These are phyloP conservation scores for Crossocerus cetratus DNA, from an alignment of 2,888 invertebrate species.

Conservation along the genomic window DNA sequence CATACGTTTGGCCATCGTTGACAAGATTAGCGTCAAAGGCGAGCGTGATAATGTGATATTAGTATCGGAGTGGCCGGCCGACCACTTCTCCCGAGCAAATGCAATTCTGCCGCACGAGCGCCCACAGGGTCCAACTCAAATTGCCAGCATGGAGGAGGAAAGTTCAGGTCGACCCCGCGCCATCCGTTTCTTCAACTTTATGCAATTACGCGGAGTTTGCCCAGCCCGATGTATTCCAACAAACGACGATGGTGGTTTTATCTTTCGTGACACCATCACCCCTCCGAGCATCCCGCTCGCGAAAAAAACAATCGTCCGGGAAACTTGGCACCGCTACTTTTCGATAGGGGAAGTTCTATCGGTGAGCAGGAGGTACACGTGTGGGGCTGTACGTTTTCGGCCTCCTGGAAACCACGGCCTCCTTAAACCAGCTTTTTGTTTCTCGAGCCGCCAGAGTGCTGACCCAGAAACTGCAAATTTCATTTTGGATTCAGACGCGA, in stretches of 20 bases:
- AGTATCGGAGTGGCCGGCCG: conserved; percentile 8
- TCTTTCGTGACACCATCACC: conserved; percentile 14
- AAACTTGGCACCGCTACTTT: neutral
- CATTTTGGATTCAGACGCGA: neutral
- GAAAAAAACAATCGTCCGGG: neutral
- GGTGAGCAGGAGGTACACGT: neutral
- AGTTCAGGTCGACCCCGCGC: conserved; percentile 32
- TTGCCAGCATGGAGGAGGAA: conserved; percentile 37
- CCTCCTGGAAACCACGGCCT: neutral
- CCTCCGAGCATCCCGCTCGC: neutral
- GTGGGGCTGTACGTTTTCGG: neutral
- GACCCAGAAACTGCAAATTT: conserved; percentile 6
- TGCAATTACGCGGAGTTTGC: conserved; percentile 54
- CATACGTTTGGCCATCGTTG: too few relatives aligned
- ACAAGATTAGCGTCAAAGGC: conserved; percentile 54
- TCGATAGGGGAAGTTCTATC: too few relatives aligned
- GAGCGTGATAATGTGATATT: conserved; percentile 50
- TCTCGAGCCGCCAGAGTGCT: neutral
- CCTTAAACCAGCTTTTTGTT: conserved; percentile 5
- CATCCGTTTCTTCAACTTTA: conserved; percentile 60
- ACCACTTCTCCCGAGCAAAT: conserved; percentile 51
- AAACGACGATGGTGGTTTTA: conserved; percentile 15
- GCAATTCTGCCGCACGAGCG: conserved; percentile 56
- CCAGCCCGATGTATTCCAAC: conserved; percentile 14
- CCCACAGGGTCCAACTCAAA: conserved; percentile 26